phyloP scores from a whole-genome alignment of 2,113 vertebrate genomes.

The Aspiorhynchus laticeps region DNA sequence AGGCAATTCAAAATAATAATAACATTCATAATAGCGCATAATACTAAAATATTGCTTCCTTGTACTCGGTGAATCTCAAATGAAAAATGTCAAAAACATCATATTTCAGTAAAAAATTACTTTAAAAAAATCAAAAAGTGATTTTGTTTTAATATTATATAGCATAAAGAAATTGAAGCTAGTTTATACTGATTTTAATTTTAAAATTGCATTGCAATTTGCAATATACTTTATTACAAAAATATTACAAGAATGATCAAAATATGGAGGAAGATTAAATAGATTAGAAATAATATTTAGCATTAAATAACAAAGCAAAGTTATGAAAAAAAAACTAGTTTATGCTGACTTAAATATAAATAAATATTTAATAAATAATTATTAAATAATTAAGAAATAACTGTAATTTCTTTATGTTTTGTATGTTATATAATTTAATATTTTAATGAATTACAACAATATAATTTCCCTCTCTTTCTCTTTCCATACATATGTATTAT shows the following conservation, averaged over 20 bases:
- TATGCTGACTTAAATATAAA: not conserved
- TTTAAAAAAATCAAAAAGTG: no score
- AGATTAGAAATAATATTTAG: not conserved
- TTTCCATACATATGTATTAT: no score
- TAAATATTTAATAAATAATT: no score
- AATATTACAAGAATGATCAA: not conserved
- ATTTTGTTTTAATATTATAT: not conserved
- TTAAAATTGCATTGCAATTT: not conserved
- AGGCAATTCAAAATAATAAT: no score
- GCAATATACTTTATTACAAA: not conserved
- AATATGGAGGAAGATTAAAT: not conserved
- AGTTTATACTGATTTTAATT: not conserved
- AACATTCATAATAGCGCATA: no score
- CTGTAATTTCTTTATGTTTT: no score
- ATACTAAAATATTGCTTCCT: no score
- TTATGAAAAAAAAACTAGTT: no score
- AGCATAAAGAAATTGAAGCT: not conserved
- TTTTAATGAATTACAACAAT: not conserved
- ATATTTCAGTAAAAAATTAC: no score
- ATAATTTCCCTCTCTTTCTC: not conserved
- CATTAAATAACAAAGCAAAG: not conserved
- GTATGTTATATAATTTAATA: not conserved
- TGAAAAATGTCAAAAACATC: no score
- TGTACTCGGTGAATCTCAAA: no score
- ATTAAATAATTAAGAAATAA: no score